Percentiles rank a stretch among this genome's conserved stretches.
phyloP scores from a whole-genome alignment of 1,140 invertebrate species.

The Cydia amplana region DNA sequence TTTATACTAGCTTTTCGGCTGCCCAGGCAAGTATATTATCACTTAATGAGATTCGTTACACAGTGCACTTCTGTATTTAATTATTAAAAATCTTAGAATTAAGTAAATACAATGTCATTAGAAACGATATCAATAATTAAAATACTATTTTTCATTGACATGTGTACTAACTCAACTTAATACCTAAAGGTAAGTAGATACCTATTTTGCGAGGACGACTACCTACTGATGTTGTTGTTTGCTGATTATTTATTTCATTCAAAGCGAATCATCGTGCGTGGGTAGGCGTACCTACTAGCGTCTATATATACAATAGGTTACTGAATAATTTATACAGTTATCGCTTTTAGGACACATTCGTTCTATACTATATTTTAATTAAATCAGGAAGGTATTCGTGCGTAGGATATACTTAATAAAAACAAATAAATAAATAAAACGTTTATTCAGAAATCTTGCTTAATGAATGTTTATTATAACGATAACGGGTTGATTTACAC shows the following conservation, averaged over 20 bases:
- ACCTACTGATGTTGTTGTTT: too few relatives aligned
- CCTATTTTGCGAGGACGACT: too few relatives aligned
- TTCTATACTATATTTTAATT: too few relatives aligned
- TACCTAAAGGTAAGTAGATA: too few relatives aligned
- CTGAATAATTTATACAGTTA: neutral
- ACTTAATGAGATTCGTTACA: neutral
- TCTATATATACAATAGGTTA: neutral
- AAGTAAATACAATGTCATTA: conserved; percentile 1
- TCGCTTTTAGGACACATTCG: too few relatives aligned
- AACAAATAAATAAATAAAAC: neutral
- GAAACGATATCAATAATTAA: neutral
- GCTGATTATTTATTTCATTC: neutral
- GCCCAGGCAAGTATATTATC: neutral
- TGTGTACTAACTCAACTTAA: neutral
- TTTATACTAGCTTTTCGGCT: neutral
- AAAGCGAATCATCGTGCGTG: neutral
- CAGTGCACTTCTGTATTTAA: neutral
- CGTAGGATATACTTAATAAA: too few relatives aligned
- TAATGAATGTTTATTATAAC: neutral
- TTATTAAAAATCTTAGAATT: conserved; percentile 1
- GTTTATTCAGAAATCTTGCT: too few relatives aligned
- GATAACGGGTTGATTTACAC: too few relatives aligned
- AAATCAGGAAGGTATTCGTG: too few relatives aligned
- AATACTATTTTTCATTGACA: neutral
- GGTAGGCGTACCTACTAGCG: too few relatives aligned